Evolutionary conservation across 2,888 invertebrate genomes (phyloP), one percentile per base, ranked within the genome.

Genomic region (Polymixis lichenea): DNA sequence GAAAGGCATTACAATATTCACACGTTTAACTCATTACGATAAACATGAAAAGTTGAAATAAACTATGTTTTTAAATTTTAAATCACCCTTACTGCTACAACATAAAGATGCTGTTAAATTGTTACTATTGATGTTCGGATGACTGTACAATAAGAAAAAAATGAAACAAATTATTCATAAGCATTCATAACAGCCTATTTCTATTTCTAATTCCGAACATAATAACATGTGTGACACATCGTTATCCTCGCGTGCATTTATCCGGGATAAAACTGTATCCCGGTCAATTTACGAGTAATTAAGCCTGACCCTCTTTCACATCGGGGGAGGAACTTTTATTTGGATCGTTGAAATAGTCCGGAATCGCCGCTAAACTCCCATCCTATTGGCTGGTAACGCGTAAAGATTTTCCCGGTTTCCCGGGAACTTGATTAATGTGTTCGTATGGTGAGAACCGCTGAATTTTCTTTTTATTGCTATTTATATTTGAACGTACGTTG

Each of bases 281-380:
- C 92, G 94, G 95, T 95, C 96, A 95, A 96, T 96, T 96, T 95
- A 96, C 95, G 96, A 95, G 96, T 96, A 96, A 96, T 96, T 96
- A 96, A 96, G 95, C 89, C 93, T 94, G 95, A 95, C 96, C 96
- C 96, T 96, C 96, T 95, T 95, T 94, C 93, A 88, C 92, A 90
- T 86, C 89, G 90, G 91, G 94, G 95, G 95, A 93, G 94, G 67
- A 94, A 95, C 91, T 96, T 96, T 96, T 96, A 96, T 96, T 95
- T 92, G 92, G 90, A 89, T 90, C 93, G 91, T 93, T 91, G 92
- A 92, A 93, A 93, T 92, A 92, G 92, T 91, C 91, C 90, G 90
- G 92, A 92, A 93, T 93, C 89, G 92, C 90, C 90, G 91, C 90
- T 92, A 91, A 93, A 95, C 93, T 93, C 91, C 89, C 90, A 92